These are phyloP conservation scores for Micromys minutus DNA, from an alignment of 2,113 vertebrate genomes.

Conservation along the genomic window DNA sequence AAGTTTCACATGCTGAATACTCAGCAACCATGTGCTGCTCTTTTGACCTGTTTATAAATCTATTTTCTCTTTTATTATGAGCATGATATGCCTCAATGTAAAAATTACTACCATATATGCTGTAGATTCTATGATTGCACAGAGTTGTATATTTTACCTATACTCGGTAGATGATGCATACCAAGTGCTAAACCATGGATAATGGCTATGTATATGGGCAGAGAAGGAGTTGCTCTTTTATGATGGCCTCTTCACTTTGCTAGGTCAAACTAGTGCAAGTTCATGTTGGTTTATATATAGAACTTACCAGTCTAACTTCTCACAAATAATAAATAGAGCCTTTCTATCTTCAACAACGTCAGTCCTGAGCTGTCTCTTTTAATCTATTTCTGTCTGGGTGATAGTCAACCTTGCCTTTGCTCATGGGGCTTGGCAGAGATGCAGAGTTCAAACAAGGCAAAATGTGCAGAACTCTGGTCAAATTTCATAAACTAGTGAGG, in stretches of 20 bases:
- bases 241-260: neutral
- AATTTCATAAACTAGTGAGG: neutral
- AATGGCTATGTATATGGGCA: neutral
- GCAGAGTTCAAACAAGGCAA: neutral
- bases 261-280: neutral
- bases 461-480: neutral
- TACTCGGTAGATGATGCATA: neutral
- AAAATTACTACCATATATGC: slow-evolving; percentile 25
- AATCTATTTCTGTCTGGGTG: neutral
- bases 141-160: neutral
- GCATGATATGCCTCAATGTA: neutral
- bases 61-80: slow-evolving; percentile 65
- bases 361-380: neutral
- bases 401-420: neutral
- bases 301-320: neutral
- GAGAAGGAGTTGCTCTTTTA: neutral
- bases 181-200: neutral
- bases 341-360: neutral
- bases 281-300: neutral
- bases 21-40: neutral
- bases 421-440: neutral
- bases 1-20: neutral
- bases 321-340: neutral
- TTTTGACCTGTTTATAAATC: slow-evolving; percentile 56
- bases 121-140: neutral